Conservation (phyloP, 2,113 vertebrate species). For the Dicaeum eximium region DNA sequence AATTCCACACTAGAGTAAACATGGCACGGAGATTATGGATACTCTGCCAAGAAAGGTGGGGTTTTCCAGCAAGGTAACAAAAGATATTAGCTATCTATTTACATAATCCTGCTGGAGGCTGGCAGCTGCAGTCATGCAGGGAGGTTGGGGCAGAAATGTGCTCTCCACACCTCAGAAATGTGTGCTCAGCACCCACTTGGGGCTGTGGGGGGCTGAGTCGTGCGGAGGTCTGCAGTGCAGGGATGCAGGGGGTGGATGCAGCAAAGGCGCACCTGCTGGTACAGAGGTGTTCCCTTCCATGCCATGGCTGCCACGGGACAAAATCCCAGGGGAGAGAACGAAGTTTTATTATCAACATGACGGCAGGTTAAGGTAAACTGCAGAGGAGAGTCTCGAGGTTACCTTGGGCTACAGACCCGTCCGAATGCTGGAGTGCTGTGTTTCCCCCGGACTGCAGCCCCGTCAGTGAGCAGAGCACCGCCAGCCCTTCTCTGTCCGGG, state of each 20-base stretch:
- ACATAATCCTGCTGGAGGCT: not conserved
- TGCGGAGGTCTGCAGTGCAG: no score
- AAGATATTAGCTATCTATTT: not conserved
- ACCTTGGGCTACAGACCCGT: not conserved
- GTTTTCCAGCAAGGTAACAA: conserved; percentile 47
- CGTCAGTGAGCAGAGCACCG: no score
- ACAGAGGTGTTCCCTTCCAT: not conserved
- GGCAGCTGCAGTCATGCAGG: not conserved
- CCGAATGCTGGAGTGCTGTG: not conserved
- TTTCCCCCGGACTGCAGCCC: no score
- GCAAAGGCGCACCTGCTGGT: accelerated
- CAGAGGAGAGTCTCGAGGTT: not conserved
- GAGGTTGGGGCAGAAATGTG: not conserved
- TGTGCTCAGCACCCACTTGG: not conserved
- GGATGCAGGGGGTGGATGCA: not conserved
- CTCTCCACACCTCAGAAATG: accelerated
- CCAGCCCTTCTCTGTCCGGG: no score
- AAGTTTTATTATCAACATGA: not conserved
- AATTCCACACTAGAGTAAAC: conserved; percentile 57
- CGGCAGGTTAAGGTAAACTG: not conserved
- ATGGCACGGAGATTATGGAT: not conserved
- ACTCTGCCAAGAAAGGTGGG: conserved; percentile 38
- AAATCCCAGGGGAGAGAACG: not conserved
- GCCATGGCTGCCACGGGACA: not conserved
- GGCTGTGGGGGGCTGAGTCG: not conserved